These are phyloP conservation scores for Fragariocoptes setiger DNA, from an alignment of 1,140 invertebrate genomes.

Conservation along the genomic window DNA sequence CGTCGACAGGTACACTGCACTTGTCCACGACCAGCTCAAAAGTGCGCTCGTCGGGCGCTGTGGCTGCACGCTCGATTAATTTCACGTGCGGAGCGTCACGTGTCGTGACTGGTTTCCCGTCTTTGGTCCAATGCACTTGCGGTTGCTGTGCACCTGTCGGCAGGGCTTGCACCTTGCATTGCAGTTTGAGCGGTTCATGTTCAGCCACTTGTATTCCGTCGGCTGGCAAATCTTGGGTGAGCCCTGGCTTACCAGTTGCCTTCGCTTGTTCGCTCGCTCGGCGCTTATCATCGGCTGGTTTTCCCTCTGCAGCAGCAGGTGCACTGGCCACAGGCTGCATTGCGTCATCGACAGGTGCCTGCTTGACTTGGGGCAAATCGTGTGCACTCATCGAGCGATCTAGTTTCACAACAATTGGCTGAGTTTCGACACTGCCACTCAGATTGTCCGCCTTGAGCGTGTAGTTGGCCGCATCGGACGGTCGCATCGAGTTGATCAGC, in stretches of 20 bases:
- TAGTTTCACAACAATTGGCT: conserved; percentile 23
- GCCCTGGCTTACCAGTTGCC: background rate
- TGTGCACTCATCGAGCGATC: background rate
- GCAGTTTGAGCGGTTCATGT: background rate
- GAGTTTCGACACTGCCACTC: conserved; percentile 39
- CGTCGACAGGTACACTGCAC: no score
- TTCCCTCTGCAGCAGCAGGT: background rate
- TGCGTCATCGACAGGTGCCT: no score
- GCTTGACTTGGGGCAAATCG: background rate
- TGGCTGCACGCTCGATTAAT: no score
- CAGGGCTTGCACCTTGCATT: background rate
- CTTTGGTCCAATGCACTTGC: conserved; percentile 2
- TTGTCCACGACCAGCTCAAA: background rate
- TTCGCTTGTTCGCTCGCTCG: conserved; percentile 21
- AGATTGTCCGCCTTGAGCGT: conserved; percentile 53
- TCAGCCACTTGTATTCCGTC: background rate
- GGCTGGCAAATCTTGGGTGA: background rate
- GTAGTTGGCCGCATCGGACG: conserved; percentile 51
- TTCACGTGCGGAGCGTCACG: no score
- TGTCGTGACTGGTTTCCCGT: conserved; percentile 4
- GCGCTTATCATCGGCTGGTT: conserved; percentile 25
- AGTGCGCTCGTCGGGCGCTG: background rate
- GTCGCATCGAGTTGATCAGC: conserved; percentile 53
- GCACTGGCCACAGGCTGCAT: no score
- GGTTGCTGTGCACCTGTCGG: conserved; percentile 23